phyloP scores from a whole-genome alignment of 1,140 invertebrate species.

The Drosophila azteca region DNA sequence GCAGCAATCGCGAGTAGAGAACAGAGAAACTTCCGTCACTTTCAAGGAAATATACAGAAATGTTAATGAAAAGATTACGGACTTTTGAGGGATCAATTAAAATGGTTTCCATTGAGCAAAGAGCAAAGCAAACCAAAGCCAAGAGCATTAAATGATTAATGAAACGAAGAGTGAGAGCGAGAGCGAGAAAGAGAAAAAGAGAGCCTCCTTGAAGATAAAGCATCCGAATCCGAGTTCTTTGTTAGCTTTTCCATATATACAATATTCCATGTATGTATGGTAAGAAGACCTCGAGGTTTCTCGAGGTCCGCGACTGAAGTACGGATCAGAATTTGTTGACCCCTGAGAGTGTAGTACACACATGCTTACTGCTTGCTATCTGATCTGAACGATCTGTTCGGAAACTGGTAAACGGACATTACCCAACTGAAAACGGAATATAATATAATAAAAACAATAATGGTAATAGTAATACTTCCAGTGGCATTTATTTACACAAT shows the following conservation, averaged over 20 bases:
- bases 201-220: slow-evolving; percentile 36
- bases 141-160: slow-evolving; percentile 1
- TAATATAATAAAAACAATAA: slow-evolving; percentile 9
- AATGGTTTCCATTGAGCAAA: slow-evolving; percentile 6
- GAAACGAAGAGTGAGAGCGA: neutral
- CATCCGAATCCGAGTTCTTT: slow-evolving; percentile 18
- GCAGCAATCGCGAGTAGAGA: no score
- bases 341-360: no score
- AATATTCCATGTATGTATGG: no score
- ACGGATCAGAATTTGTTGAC: no score
- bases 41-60: neutral
- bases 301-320: no score
- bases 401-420: neutral
- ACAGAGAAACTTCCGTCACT: slow-evolving; percentile 19
- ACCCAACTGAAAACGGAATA: slow-evolving; percentile 19
- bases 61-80: neutral
- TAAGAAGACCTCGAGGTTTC: no score
- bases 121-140: no score
- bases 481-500: slow-evolving; percentile 15
- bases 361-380: no score
- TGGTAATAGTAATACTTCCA: neutral
- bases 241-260: neutral
- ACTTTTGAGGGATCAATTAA: neutral
- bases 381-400: neutral
- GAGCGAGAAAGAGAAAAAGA: neutral